Percentiles rank a stretch among this genome's conserved stretches.
Conservation (phyloP, 2,113 vertebrate genomes). For the Pluvialis apricaria region DNA sequence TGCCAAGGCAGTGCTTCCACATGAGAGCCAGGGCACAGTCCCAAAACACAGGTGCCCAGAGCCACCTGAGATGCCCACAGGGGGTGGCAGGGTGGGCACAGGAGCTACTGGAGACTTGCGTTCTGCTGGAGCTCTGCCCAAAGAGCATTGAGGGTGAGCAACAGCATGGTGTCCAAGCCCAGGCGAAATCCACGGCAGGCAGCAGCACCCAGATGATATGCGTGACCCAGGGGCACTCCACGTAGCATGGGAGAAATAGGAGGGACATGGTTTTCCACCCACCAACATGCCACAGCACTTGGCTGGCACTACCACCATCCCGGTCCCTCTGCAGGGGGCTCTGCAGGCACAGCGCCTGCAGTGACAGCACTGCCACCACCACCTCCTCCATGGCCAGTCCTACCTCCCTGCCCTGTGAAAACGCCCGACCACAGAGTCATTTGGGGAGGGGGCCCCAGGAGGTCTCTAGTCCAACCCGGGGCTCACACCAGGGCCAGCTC, state of each 20-base stretch:
- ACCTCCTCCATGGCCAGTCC: neutral
- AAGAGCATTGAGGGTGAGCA: neutral
- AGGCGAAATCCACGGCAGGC: neutral
- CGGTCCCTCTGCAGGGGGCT: neutral
- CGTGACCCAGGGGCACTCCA: neutral
- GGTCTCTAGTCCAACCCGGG: neutral
- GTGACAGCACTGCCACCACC: neutral
- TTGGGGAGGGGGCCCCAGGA: neutral
- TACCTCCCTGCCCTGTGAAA: neutral
- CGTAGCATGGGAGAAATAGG: accelerated
- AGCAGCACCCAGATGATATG: neutral
- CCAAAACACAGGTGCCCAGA: neutral
- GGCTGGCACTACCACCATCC: neutral
- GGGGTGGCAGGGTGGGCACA: neutral
- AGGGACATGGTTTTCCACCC: neutral
- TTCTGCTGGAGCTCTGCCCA: neutral
- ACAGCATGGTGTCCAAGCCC: neutral
- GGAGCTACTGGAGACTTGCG: neutral
- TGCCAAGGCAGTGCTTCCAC: neutral
- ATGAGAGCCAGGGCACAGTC: accelerated
- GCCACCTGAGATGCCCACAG: neutral
- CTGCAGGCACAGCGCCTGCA: neutral
- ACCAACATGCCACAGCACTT: neutral
- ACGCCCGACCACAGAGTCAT: neutral
- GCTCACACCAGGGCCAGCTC: neutral